Conservation (phyloP, 2,113 vertebrate genomes). For the Passerina amoena region DNA sequence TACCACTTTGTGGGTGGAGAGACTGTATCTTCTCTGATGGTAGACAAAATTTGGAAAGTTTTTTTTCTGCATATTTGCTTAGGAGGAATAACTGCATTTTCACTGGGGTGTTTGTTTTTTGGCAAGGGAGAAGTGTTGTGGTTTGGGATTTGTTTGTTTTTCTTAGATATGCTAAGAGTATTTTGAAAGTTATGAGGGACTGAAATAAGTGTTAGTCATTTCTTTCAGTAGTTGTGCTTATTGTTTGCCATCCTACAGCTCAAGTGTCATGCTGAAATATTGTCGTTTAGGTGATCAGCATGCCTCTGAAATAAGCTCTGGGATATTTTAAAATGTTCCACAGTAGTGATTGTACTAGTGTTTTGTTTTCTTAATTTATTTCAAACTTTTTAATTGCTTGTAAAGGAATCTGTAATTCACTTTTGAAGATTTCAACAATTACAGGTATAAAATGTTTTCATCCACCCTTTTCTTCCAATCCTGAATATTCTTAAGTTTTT, state of each 20-base stretch:
- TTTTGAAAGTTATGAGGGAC: neutral
- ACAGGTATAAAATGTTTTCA: neutral
- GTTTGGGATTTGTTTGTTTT: neutral
- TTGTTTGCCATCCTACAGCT: neutral
- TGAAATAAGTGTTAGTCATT: neutral
- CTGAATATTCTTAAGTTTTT: neutral
- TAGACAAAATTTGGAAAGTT: neutral
- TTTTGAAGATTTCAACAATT: neutral
- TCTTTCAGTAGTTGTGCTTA: neutral
- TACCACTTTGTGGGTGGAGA: neutral
- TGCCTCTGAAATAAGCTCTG: neutral
- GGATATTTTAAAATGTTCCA: neutral
- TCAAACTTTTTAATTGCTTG: neutral
- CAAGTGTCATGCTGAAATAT: neutral
- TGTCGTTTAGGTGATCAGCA: neutral
- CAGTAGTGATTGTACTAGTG: neutral
- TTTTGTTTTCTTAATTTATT: neutral
- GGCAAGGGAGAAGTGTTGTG: fast-evolving
- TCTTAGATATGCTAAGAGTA: neutral
- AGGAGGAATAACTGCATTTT: neutral
- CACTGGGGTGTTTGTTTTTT: neutral
- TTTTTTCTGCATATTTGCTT: neutral
- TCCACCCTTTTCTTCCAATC: neutral
- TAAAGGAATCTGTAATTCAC: neutral
- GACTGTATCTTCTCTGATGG: neutral